These are phyloP conservation scores for Petrolisthes cinctipes DNA, from an alignment of 2,888 invertebrate genomes.

Conservation along the genomic window DNA sequence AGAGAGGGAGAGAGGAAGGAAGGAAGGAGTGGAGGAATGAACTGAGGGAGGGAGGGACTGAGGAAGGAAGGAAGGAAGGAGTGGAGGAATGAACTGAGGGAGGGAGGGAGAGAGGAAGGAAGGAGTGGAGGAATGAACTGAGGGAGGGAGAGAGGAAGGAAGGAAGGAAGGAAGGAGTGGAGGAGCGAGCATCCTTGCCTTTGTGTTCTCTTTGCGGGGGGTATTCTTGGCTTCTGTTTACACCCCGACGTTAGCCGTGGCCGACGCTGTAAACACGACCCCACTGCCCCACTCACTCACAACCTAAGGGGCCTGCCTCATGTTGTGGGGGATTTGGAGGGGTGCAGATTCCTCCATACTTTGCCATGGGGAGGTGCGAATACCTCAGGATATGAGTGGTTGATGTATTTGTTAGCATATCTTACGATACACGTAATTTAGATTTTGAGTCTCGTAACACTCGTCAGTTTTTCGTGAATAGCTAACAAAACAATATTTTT, in stretches of 20 bases:
- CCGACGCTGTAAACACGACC: slow-evolving; percentile 34
- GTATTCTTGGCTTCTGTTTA: slow-evolving; percentile 36
- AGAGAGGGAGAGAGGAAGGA: slow-evolving; percentile 2
- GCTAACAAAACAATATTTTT: too few species aligned
- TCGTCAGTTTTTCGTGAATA: too few species aligned
- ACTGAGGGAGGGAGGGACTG: slow-evolving; percentile 3
- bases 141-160: not conserved
- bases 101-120: not conserved
- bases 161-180: not conserved
- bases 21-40: not conserved
- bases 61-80: not conserved
- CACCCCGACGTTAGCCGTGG: slow-evolving; percentile 30
- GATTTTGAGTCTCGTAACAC: too few species aligned
- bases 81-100: not conserved
- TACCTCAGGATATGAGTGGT: too few species aligned
- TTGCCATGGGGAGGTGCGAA: too few species aligned
- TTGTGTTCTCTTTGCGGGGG: slow-evolving; percentile 15
- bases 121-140: too few species aligned
- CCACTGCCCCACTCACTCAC: not conserved
- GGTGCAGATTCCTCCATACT: too few species aligned
- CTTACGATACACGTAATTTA: too few species aligned
- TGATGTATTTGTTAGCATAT: too few species aligned
- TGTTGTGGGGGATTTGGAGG: too few species aligned
- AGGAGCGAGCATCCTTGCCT: not conserved
- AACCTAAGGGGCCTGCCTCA: too few species aligned